These are phyloP conservation scores for Macroglossus sobrinus DNA, from an alignment of 2,113 vertebrate genomes.

Conservation along the genomic window DNA sequence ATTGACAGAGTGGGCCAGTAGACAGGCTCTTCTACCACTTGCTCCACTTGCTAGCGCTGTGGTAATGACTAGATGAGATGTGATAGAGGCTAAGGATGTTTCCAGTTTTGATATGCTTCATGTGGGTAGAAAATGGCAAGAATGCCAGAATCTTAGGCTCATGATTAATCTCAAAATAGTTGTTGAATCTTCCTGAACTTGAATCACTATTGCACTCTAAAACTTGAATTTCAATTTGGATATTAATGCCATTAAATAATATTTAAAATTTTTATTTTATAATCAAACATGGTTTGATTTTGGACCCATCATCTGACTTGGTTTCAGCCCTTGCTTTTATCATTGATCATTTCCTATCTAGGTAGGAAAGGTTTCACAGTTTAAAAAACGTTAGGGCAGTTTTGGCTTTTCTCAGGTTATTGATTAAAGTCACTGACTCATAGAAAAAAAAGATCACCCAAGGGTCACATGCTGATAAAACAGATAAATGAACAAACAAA, in stretches of 20 bases:
- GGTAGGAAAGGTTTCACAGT: background rate
- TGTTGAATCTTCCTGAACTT: background rate
- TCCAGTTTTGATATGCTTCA: background rate
- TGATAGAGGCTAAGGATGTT: background rate
- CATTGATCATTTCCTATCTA: background rate
- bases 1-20: background rate
- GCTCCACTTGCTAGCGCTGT: background rate
- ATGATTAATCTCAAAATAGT: background rate
- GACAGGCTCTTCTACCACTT: background rate
- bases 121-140: background rate
- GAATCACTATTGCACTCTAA: background rate
- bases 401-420: background rate
- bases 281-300: background rate
- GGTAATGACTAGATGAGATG: background rate
- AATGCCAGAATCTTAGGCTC: background rate
- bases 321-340: background rate
- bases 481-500: background rate
- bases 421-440: background rate
- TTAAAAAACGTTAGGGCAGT: background rate
- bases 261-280: background rate
- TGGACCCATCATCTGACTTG: background rate
- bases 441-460: background rate
- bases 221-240: background rate
- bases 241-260: background rate
- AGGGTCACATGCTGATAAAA: background rate